phyloP scores from a whole-genome alignment of 2,113 vertebrate species.

The Crotophaga sulcirostris region DNA sequence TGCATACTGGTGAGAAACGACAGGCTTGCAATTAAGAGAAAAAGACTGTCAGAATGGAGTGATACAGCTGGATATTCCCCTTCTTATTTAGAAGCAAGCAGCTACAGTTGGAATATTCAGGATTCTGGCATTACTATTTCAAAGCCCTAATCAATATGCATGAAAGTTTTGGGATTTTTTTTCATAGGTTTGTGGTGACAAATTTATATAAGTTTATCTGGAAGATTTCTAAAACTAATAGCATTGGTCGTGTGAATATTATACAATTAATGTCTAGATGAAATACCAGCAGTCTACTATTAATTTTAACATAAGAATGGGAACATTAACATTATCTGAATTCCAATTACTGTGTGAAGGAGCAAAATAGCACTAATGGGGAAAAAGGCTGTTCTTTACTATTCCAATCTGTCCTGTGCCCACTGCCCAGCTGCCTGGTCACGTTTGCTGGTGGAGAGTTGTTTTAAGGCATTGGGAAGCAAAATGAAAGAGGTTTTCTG shows the following conservation, averaged over 20 bases:
- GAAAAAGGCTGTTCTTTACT: background rate
- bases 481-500: background rate
- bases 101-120: background rate
- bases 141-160: conserved; percentile 45
- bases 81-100: conserved; percentile 9
- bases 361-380: conserved; percentile 28
- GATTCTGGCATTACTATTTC: conserved; percentile 17
- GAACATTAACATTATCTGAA: conserved; percentile 43
- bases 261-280: conserved; percentile 59
- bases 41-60: background rate
- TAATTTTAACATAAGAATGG: conserved; percentile 67
- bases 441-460: background rate
- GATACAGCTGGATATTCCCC: conserved; percentile 6
- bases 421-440: background rate
- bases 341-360: conserved; percentile 41
- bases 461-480: background rate
- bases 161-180: background rate
- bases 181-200: conserved; percentile 60
- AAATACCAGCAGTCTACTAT: conserved; percentile 61
- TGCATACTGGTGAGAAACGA: background rate
- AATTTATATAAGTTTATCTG: conserved; percentile 68
- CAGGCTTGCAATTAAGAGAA: background rate
- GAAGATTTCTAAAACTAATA: conserved; percentile 63
- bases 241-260: conserved; percentile 60
- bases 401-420: background rate